phyloP scores from a whole-genome alignment of 1,140 invertebrate genomes.

The Drosophila funebris region DNA sequence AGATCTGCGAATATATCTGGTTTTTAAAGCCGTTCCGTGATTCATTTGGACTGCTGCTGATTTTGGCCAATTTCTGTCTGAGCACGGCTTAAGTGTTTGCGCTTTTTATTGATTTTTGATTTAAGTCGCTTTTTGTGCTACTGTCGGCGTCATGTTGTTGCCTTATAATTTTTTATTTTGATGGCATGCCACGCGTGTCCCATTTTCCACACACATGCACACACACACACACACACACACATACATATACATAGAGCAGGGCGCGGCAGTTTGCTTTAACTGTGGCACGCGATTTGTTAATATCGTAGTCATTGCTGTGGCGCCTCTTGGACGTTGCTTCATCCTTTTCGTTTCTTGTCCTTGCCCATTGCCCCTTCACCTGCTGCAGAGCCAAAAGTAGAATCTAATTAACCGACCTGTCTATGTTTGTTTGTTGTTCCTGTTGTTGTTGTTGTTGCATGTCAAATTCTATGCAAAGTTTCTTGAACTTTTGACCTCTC shows the following conservation, averaged over 20 bases:
- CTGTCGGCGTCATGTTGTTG: slow-evolving; percentile 4
- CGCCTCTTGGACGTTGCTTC: slow-evolving; percentile 16
- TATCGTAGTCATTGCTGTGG: slow-evolving; percentile 26
- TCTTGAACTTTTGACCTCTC: slow-evolving; percentile 50
- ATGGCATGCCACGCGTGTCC: slow-evolving; percentile 62
- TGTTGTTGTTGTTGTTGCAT: slow-evolving; percentile 23
- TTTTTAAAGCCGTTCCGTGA: slow-evolving; percentile 24
- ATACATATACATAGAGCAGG: slow-evolving; percentile 16
- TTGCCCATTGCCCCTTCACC: slow-evolving; percentile 2
- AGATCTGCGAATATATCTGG: slow-evolving; percentile 4
- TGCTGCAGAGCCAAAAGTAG: neutral
- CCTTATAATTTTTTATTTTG: slow-evolving; percentile 9
- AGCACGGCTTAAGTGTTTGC: slow-evolving; percentile 64
- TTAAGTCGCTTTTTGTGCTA: slow-evolving; percentile 69
- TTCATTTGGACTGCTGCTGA: slow-evolving; percentile 8
- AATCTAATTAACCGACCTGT: slow-evolving; percentile 23
- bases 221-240: neutral
- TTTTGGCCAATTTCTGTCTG: slow-evolving; percentile 37
- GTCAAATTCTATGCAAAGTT: slow-evolving; percentile 46
- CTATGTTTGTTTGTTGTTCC: neutral
- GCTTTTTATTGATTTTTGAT: slow-evolving; percentile 78
- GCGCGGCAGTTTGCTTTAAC: slow-evolving; percentile 44
- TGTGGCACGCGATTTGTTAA: slow-evolving; percentile 45
- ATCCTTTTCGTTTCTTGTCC: no score
- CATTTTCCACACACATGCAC: slow-evolving; percentile 55